These are phyloP conservation scores for Acanthiza pusilla DNA, from an alignment of 2,797 vertebrate genomes.

Conservation along the genomic window DNA sequence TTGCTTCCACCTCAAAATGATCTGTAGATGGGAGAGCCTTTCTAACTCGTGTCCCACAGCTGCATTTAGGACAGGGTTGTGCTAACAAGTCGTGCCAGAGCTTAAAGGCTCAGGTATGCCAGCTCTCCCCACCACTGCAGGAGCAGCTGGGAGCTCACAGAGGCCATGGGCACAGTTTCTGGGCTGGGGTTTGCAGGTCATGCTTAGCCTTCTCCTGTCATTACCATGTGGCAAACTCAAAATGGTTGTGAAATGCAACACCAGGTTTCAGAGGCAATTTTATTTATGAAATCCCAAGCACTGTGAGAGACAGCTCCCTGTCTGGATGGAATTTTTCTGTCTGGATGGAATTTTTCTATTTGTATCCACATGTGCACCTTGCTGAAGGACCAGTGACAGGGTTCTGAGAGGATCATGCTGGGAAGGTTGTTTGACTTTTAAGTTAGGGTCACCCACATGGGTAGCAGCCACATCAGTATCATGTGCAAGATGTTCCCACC, in stretches of 20 bases:
- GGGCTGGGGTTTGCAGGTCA: neutral
- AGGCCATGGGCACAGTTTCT: neutral
- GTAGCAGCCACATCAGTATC: neutral
- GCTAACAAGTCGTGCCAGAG: neutral
- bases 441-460: neutral
- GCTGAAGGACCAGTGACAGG: neutral
- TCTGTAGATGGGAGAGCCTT: neutral
- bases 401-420: neutral
- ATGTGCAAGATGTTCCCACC: neutral
- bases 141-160: neutral
- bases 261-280: neutral
- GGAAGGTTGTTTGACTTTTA: neutral
- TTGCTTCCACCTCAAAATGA: neutral
- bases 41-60: neutral
- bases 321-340: neutral
- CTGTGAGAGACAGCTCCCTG: neutral
- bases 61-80: neutral
- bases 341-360: neutral
- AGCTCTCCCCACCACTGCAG: neutral
- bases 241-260: neutral
- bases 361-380: accelerated
- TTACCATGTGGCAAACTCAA: neutral
- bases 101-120: neutral
- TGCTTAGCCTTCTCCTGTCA: neutral
- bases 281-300: neutral